These are phyloP conservation scores for Paraescarpia echinospica DNA, from an alignment of 1,140 invertebrate species.

Conservation along the genomic window DNA sequence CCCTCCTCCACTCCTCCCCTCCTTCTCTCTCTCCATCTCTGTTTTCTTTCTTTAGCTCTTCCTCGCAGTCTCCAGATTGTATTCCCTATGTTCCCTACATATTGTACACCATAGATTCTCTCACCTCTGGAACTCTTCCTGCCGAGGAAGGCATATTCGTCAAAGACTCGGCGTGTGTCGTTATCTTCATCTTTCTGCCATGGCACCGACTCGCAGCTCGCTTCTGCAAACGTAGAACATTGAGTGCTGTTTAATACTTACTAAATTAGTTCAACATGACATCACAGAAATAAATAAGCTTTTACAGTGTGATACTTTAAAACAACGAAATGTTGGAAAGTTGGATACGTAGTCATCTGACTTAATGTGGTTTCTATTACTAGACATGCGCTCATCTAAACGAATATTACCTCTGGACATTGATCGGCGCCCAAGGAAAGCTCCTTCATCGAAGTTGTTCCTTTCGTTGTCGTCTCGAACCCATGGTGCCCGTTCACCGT, in stretches of 20 bases:
- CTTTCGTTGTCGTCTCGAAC: background rate
- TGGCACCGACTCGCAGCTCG: background rate
- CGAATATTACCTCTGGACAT: background rate
- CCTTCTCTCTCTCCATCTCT: background rate
- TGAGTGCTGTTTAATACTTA: too few relatives aligned
- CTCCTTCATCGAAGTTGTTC: slow-evolving; percentile 4
- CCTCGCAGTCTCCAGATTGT: background rate
- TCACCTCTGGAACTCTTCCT: background rate
- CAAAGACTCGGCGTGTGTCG: background rate
- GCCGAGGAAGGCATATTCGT: slow-evolving; percentile 10
- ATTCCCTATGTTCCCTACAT: background rate
- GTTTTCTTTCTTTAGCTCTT: background rate
- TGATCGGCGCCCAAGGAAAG: background rate
- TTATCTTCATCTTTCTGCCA: slow-evolving; percentile 7
- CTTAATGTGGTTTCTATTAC: too few relatives aligned
- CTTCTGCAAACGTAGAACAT: background rate
- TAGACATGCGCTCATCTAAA: too few relatives aligned
- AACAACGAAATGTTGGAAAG: too few relatives aligned
- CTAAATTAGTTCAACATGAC: too few relatives aligned
- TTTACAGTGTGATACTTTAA: too few relatives aligned
- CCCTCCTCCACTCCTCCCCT: too few relatives aligned
- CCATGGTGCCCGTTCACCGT: background rate
- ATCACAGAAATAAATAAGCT: too few relatives aligned
- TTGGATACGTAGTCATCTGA: too few relatives aligned
- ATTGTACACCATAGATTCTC: background rate